phyloP scores from a whole-genome alignment of 2,797 vertebrate genomes.

The Enteromius thamalakanensis region DNA sequence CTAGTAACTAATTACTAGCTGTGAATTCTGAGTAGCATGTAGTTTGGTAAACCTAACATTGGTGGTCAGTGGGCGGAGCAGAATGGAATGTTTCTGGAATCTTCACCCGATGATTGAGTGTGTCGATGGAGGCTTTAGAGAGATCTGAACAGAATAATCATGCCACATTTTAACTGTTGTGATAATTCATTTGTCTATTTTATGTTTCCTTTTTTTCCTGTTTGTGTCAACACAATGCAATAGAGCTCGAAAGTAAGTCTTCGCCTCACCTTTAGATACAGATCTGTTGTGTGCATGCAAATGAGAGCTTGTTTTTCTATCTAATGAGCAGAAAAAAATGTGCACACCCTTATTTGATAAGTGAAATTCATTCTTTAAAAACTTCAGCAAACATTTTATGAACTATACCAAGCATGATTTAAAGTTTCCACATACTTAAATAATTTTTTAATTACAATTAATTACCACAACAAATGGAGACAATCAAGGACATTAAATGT shows the following conservation, averaged over 20 bases:
- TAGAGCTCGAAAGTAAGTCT: conserved; percentile 99
- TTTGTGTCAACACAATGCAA: conserved; percentile 96
- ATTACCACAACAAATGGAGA: not conserved
- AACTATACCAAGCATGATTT: not conserved
- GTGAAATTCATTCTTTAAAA: conserved; percentile 88
- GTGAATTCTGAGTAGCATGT: not conserved
- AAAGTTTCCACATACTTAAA: not conserved
- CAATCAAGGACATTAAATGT: not conserved
- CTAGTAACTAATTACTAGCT: not conserved
- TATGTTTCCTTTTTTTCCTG: conserved; percentile 95
- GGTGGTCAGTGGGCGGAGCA: not conserved
- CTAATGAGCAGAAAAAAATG: conserved; percentile 79
- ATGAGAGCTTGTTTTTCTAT: conserved; percentile 89
- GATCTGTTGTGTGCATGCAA: conserved; percentile 96
- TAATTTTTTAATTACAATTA: not conserved
- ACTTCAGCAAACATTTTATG: not conserved
- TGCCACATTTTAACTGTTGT: conserved; percentile 76
- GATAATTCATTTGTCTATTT: conserved; percentile 95
- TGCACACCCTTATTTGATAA: conserved; percentile 97
- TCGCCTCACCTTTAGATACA: conserved; percentile 89
- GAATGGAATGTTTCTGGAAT: not conserved
- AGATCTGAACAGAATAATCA: conserved; percentile 61
- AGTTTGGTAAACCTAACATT: not conserved
- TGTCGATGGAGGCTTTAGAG: not conserved
- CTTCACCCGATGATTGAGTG: conserved; percentile 2